Base-by-base conservation (phyloP, 2,797 vertebrate species). In the Cyprinodon diabolis region DNA sequence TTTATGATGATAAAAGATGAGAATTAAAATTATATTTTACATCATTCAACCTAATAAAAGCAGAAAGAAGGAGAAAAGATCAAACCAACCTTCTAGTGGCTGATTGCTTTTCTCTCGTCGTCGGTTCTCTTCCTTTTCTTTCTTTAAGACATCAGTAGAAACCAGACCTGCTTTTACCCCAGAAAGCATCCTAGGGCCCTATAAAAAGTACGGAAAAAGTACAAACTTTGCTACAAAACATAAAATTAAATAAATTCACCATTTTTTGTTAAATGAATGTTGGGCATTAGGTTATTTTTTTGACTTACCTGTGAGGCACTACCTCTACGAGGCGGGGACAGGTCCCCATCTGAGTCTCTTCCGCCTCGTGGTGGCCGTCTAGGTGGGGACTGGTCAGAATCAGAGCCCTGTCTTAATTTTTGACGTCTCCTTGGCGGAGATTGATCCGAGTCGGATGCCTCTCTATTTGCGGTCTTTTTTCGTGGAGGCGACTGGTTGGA, bases 91-190 rank as follows among this genome's bases (percentile, higher is more conserved):
- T 96, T 97, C 97, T 76, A 99, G 87, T 0, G 91, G 92, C 71
- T 89, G 78, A 83, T 93, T 95, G 35, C 83, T 87, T 82, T 87
- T 95, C 54, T 96, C 96, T 1, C 78, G 92, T 77, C 86, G 94
- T 71, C 91, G 90, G 70, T 94, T 95, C 47, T 97, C 96, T 78
- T 97, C 95, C 78, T 97, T 90, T 56, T 99, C 98, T 90, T 82
- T 95, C 75, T 93, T 94, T 70, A 98, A 90, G 81, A 95, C 67
- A 0, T 96, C 96, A 0, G 94, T 92, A 0, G 96, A 96, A 80
- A 99, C 94, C 84, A 99, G 90, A 54, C 98, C 98, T 17, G 96
- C 92, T 78, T 78, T 94, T 30, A 91, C 94, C 23, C 97, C 96
- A 0, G 97, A 96, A 0, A 96, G 93, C 97, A 96, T 96, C 23